phyloP scores from a whole-genome alignment of 2,888 invertebrate species.

The Eilema sororculum region DNA sequence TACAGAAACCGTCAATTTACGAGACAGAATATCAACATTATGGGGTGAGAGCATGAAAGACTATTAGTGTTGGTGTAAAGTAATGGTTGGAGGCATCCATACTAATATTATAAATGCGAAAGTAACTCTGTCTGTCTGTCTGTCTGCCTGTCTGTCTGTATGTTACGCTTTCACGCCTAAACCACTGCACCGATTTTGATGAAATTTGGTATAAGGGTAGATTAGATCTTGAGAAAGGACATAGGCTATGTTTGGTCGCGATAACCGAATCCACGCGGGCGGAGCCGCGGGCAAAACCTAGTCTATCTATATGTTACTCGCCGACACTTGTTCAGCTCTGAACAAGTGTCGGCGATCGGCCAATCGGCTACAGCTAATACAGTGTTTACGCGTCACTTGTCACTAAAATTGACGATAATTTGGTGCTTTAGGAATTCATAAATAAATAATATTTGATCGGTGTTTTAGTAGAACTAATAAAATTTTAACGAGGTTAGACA shows the following conservation, averaged over 20 bases:
- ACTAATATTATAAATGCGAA: too few relatives aligned
- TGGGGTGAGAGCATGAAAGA: constrained; percentile 36
- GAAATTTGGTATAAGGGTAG: too few relatives aligned
- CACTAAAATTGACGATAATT: constrained; percentile 28
- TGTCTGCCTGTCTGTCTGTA: too few relatives aligned
- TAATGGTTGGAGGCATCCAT: constrained; percentile 33
- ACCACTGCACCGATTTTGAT: too few relatives aligned
- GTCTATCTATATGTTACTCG: constrained; percentile 20
- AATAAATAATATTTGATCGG: constrained; percentile 18
- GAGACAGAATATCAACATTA: constrained; percentile 40
- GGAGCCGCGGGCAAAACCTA: too few relatives aligned
- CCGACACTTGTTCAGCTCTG: constrained; percentile 29
- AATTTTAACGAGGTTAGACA: constrained; percentile 7
- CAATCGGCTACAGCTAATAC: constrained; percentile 18
- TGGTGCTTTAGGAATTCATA: constrained; percentile 23
- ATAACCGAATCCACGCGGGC: too few relatives aligned
- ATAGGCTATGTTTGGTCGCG: too few relatives aligned
- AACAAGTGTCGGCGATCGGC: too few relatives aligned
- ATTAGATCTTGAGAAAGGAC: too few relatives aligned
- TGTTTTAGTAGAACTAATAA: constrained; percentile 7
- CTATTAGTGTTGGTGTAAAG: constrained; percentile 45
- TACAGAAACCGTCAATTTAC: constrained; percentile 36
- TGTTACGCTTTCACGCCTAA: too few relatives aligned
- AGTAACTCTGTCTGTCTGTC: too few relatives aligned
- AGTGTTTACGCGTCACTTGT: constrained; percentile 32